phyloP scores from a whole-genome alignment of 2,113 vertebrate genomes.

The Alligator mississippiensis region DNA sequence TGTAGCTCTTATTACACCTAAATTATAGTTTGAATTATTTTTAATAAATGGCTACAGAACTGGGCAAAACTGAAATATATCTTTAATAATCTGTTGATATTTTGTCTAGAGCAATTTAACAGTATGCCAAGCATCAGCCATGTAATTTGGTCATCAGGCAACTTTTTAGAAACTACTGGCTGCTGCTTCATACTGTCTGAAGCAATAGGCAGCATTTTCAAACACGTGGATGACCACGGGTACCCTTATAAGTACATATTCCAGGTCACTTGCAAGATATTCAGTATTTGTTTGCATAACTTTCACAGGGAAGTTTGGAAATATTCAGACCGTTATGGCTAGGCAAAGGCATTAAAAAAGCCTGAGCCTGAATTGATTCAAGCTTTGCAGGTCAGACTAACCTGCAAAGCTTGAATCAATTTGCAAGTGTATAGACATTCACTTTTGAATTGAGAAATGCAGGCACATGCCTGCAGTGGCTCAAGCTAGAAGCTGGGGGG shows the following conservation, averaged over 20 bases:
- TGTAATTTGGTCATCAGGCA: neutral
- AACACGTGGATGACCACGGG: neutral
- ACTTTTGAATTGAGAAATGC: too few species aligned
- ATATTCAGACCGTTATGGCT: too few species aligned
- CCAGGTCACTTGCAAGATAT: too few species aligned
- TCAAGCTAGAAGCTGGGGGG: too few species aligned
- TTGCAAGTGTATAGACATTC: too few species aligned
- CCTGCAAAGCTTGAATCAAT: too few species aligned
- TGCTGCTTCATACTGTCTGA: neutral
- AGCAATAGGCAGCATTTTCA: neutral
- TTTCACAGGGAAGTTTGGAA: neutral
- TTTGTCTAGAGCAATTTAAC: neutral
- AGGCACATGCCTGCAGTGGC: too few species aligned
- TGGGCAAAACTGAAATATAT: rapidly evolving
- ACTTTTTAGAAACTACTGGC: neutral
- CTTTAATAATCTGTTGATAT: neutral
- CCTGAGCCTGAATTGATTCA: too few species aligned
- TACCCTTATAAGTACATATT: neutral
- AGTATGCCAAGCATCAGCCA: neutral
- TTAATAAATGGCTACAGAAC: neutral
- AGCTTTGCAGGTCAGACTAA: too few species aligned
- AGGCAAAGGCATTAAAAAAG: too few species aligned
- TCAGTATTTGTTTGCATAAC: neutral
- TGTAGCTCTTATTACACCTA: neutral
- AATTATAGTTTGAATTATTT: neutral